A percentile compares a stretch with the other conserved stretches of the same genome.
phyloP scores from a whole-genome alignment of 1,140 invertebrate species.

The Adoxophyes honmai region DNA sequence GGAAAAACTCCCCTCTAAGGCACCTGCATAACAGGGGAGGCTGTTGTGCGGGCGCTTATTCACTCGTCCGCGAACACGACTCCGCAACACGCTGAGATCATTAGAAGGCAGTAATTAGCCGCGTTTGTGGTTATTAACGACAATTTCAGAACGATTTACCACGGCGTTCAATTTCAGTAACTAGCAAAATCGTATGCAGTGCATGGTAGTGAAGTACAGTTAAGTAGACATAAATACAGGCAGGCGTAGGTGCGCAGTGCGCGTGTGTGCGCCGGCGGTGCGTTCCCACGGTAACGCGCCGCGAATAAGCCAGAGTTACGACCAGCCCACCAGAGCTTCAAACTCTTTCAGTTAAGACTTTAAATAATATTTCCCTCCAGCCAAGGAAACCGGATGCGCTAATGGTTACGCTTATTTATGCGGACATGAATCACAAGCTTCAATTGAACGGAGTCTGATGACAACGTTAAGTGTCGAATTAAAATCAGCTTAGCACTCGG shows the following conservation, averaged over 20 bases:
- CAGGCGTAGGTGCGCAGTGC: constrained; percentile 7
- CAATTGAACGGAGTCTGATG: background rate
- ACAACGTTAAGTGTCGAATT: background rate
- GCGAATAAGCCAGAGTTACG: constrained; percentile 47
- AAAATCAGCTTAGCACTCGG: background rate
- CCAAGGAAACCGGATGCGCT: background rate
- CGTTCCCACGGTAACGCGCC: constrained; percentile 65
- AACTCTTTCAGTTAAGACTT: constrained; percentile 46
- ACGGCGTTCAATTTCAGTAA: constrained; percentile 4
- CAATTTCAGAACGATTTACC: background rate
- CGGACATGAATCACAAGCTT: background rate
- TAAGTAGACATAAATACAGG: constrained; percentile 17
- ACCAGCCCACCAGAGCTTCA: constrained; percentile 52
- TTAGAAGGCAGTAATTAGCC: background rate
- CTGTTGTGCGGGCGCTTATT: too few relatives aligned
- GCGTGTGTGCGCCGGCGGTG: constrained; percentile 24
- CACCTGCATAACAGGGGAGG: too few relatives aligned
- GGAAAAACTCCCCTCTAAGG: too few relatives aligned
- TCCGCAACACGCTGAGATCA: too few relatives aligned
- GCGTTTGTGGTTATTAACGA: background rate
- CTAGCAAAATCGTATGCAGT: constrained; percentile 2
- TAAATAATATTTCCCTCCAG: constrained; percentile 39
- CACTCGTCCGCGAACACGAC: too few relatives aligned
- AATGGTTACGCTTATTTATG: background rate
- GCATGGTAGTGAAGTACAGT: constrained; percentile 11